These are phyloP conservation scores for Sinocyclocheilus rhinocerous DNA, from an alignment of 2,113 vertebrate species.

Conservation along the genomic window DNA sequence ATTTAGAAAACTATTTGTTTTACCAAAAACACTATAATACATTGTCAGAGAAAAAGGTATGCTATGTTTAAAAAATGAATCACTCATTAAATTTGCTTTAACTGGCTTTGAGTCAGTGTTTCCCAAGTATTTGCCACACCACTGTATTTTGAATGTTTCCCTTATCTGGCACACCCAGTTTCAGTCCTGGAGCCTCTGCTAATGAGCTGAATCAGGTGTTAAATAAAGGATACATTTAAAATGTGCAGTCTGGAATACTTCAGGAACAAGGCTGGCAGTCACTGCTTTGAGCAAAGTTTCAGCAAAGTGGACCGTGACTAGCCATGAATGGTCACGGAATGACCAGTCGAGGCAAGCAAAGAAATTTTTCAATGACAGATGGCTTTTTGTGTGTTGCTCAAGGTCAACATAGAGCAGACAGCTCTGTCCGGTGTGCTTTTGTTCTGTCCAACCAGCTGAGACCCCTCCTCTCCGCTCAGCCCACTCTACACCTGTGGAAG, in stretches of 20 bases:
- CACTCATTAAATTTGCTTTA: neutral
- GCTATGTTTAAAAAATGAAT: neutral
- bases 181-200: neutral
- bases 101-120: neutral
- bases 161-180: neutral
- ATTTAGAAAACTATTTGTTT: neutral
- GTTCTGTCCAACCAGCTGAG: slow-evolving; percentile 17
- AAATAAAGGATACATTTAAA: neutral
- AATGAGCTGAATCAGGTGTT: neutral
- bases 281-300: neutral
- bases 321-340: neutral
- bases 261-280: neutral
- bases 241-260: neutral
- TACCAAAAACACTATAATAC: neutral
- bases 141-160: neutral
- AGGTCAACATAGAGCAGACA: slow-evolving; percentile 47
- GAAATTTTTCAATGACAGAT: slow-evolving; percentile 70
- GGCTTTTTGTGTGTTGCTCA: slow-evolving; percentile 68
- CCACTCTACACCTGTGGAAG: slow-evolving; percentile 39
- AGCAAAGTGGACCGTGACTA: neutral
- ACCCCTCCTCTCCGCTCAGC: slow-evolving; percentile 13
- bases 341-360: slow-evolving; percentile 64
- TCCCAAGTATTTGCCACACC: neutral
- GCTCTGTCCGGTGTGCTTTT: slow-evolving; percentile 12
- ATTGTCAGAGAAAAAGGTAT: neutral